These are phyloP conservation scores for Philopotamus ludificatus DNA, from an alignment of 1,140 invertebrate genomes.

Conservation along the genomic window DNA sequence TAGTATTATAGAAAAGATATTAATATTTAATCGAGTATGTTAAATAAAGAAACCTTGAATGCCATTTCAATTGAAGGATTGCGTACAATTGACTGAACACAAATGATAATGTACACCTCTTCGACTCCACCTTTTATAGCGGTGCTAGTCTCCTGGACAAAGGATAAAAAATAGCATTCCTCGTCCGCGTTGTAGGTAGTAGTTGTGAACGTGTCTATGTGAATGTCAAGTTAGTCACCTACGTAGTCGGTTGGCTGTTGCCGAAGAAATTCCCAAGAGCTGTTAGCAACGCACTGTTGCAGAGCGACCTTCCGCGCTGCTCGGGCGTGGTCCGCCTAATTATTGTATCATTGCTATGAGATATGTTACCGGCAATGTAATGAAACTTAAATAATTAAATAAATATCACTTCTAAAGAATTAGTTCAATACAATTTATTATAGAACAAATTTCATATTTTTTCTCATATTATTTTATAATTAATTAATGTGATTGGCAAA, in stretches of 20 bases:
- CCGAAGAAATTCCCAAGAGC: background rate
- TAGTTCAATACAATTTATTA: background rate
- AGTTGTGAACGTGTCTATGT: background rate
- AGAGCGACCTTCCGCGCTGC: background rate
- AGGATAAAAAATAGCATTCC: conserved; percentile 5
- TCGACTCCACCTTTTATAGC: conserved; percentile 27
- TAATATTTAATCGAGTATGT: background rate
- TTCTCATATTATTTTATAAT: background rate
- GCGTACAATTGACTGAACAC: conserved; percentile 26
- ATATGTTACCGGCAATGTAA: too few species aligned
- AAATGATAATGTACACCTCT: conserved; percentile 28
- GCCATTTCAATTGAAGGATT: conserved; percentile 26
- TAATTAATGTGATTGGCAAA: background rate
- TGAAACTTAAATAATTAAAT: too few species aligned
- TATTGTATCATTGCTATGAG: too few species aligned
- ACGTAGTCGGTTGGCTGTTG: background rate
- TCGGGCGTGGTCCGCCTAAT: background rate
- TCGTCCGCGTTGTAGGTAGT: background rate
- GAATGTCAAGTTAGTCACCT: conserved; percentile 8
- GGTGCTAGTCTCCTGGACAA: background rate
- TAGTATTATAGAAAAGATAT: background rate
- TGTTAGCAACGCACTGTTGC: background rate
- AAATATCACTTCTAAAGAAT: too few species aligned
- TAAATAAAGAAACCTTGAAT: conserved; percentile 26
- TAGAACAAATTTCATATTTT: background rate